A percentile compares a stretch with the other conserved stretches of the same genome.
Evolutionary conservation across 1,140 invertebrate species (phyloP).

Genomic region (Musca domestica): DNA sequence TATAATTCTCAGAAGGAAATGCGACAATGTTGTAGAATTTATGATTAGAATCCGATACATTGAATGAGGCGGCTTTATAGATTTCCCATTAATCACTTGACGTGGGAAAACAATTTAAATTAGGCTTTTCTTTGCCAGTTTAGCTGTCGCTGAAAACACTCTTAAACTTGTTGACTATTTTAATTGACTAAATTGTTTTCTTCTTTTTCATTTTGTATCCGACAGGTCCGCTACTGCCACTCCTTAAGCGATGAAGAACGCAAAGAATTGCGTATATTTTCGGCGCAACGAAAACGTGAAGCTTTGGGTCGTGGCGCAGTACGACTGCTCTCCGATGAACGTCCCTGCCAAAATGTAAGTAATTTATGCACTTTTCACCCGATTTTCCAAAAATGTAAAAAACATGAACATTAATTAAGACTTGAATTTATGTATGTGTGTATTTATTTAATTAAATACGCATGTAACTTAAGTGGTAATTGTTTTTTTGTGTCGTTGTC

Average conservation of each 20-base stretch:
- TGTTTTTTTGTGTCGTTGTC: too few species aligned
- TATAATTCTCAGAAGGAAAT: neutral
- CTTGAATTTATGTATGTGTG: too few species aligned
- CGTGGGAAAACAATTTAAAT: conserved; percentile 29
- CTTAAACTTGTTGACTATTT: neutral
- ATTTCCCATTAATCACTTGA: too few species aligned
- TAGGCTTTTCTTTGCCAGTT: conserved; percentile 31
- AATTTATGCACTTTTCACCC: neutral
- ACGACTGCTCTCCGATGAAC: conserved; percentile 69
- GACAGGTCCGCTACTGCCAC: conserved; percentile 87
- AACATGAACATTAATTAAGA: too few species aligned
- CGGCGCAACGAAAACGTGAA: conserved; percentile 86
- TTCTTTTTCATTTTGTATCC: conserved; percentile 28
- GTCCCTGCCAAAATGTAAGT: conserved; percentile 77
- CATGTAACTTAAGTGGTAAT: too few species aligned
- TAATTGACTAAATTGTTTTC: neutral
- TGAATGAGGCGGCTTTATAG: too few species aligned
- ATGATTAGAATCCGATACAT: too few species aligned
- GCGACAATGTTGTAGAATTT: conserved; percentile 15
- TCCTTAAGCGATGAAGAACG: conserved; percentile 87
- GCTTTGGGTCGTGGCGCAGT: conserved; percentile 89
- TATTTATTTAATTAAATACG: too few species aligned
- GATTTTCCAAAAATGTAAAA: too few species aligned
- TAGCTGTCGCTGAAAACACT: neutral
- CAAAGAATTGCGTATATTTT: conserved; percentile 89